Evolutionary conservation across 2,797 vertebrate species (phyloP), one percentile per base, ranked within the genome.

Genomic region (Avahi laniger): DNA sequence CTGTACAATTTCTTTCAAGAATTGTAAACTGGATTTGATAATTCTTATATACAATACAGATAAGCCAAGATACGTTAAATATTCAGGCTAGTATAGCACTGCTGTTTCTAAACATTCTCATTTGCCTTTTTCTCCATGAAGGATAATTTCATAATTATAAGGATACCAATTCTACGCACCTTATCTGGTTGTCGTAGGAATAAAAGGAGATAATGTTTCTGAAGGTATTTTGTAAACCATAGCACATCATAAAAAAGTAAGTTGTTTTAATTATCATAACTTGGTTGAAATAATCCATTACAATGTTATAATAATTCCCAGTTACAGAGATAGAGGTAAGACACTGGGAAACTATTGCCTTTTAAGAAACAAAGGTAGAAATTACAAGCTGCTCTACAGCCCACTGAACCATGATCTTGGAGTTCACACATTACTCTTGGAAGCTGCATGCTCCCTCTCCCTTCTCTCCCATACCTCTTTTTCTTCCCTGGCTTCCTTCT

Each of bases 261-360:
- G 18, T 91, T 96, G 43, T 69, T 95, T 94, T 65, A 88, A 87
- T 88, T 76, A 72, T 67, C 30, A 63, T 57, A 93, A 95, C 14
- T 46, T 80, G 59, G 30, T 43, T 93, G 65, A 93, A 84, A 95
- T 76, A 67, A 85, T 95, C 43, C 59, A 41, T 50, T 84, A 43
- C 2, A 33, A 26, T 46, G 72, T 76, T 75, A 57, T 57, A 57
- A 57, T 57, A 59, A 70, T 86, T 72, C 33, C 94, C n/a, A 46
- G 65, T 90, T 96, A 63, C 30, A 92, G 41, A 24, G 17, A 46
- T 17, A 41, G 70, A 54, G 12, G 38, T 46, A 22, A 94, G 61
- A 46, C 4, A 24, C 61, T 1, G 0, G 70, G 72, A 92, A 89
- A 94, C 86, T 46, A 38, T 4, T 90, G 94, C n/a, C 72, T 50